These are phyloP conservation scores for Chlamydotis undulata DNA, from an alignment of 2,113 vertebrate species.

Conservation along the genomic window DNA sequence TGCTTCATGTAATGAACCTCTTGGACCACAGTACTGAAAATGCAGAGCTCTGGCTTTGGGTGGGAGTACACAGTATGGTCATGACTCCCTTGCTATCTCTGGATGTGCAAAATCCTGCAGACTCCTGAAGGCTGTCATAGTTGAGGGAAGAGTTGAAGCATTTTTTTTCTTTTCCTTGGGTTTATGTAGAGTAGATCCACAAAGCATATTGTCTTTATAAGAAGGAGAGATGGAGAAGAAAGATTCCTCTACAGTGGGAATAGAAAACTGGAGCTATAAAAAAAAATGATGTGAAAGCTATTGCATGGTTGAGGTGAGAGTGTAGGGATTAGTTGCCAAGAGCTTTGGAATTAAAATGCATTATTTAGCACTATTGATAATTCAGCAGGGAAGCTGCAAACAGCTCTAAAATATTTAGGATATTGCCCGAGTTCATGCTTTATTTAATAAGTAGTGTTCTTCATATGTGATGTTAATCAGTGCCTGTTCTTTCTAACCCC, in stretches of 20 bases:
- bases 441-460: background rate
- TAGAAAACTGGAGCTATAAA: slow-evolving; percentile 44
- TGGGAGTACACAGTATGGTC: background rate
- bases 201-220: background rate
- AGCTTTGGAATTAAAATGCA: slow-evolving; percentile 38
- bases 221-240: background rate
- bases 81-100: slow-evolving; percentile 25
- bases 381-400: slow-evolving; percentile 20
- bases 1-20: background rate
- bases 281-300: background rate
- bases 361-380: slow-evolving; percentile 55
- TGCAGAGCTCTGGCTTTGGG: slow-evolving; percentile 31
- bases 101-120: slow-evolving; percentile 30
- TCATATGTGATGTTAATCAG: background rate
- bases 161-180: background rate
- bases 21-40: background rate
- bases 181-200: background rate
- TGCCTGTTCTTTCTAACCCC: background rate
- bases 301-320: slow-evolving; percentile 33
- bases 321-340: slow-evolving; percentile 18
- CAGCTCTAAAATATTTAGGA: slow-evolving; percentile 49
- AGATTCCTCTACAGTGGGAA: background rate
- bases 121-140: background rate
- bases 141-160: background rate
- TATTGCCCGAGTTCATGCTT: background rate